phyloP scores from a whole-genome alignment of 2,113 vertebrate genomes.

The Lynx canadensis region DNA sequence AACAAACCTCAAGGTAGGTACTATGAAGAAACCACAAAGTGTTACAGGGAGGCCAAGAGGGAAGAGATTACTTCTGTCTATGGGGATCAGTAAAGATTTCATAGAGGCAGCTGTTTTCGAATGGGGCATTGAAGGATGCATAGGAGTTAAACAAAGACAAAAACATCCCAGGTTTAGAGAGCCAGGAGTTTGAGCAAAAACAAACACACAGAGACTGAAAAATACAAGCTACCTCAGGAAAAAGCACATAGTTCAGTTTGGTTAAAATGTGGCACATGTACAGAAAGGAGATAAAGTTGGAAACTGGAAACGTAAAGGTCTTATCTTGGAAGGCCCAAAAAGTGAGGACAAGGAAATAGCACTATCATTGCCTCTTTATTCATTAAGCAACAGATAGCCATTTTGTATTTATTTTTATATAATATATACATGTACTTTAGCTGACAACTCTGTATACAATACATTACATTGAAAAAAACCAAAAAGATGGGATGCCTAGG shows the following conservation, averaged over 20 bases:
- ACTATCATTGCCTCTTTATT: constrained; percentile 33
- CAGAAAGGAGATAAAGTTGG: background rate
- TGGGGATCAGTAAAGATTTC: background rate
- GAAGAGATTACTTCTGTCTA: background rate
- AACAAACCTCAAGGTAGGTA: constrained; percentile 1
- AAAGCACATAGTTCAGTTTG: constrained; percentile 41
- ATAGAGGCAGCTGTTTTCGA: background rate
- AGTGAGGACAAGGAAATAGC: background rate
- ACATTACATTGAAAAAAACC: background rate
- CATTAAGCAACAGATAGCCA: background rate
- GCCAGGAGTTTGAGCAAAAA: constrained; percentile 18
- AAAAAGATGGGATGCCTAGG: background rate
- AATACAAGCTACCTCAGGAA: constrained; percentile 13
- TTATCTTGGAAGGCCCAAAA: constrained; percentile 5
- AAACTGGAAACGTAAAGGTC: constrained; percentile 14
- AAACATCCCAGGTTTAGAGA: background rate
- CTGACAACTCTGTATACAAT: background rate
- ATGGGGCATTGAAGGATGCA: background rate
- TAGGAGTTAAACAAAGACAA: constrained; percentile 47
- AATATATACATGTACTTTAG: background rate
- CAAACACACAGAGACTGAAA: background rate
- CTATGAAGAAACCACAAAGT: background rate
- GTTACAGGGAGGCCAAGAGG: background rate
- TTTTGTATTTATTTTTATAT: constrained; percentile 39
- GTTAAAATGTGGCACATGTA: constrained; percentile 19